Conservation (phyloP, 2,888 invertebrate species). For the Caenorhabditis sp. region DNA sequence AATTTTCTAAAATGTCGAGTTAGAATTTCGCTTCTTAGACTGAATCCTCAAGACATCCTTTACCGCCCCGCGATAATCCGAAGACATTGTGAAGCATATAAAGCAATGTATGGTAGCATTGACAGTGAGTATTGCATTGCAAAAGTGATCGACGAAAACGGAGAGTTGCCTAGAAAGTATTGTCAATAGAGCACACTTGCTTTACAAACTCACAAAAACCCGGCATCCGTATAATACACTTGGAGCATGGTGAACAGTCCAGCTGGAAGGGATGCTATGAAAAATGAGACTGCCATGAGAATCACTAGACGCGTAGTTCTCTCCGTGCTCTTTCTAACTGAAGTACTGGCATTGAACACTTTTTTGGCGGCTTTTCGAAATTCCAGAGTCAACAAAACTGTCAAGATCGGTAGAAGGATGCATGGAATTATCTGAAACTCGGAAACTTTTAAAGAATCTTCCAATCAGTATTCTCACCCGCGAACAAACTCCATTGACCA, state of each 20-base stretch:
- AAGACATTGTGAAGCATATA: constrained; percentile 13
- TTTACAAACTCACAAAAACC: background rate
- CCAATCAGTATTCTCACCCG: background rate
- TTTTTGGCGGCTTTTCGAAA: background rate
- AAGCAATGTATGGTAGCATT: background rate
- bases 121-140: background rate
- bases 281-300: constrained; percentile 5
- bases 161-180: background rate
- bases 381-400: background rate
- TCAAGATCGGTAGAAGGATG: background rate
- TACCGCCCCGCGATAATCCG: constrained; percentile 5
- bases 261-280: constrained; percentile 7
- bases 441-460: too few species aligned
- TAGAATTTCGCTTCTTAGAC: too few species aligned
- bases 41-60: background rate
- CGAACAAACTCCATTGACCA: background rate
- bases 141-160: background rate
- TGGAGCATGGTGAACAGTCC: background rate
- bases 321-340: background rate
- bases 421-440: constrained; percentile 16
- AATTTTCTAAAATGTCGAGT: too few species aligned
- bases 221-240: background rate
- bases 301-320: constrained; percentile 3
- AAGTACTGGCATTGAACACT: background rate
- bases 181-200: too few species aligned